Evolutionary conservation across 2,888 invertebrate species (phyloP).

Genomic region (Limnephilus marmoratus): DNA sequence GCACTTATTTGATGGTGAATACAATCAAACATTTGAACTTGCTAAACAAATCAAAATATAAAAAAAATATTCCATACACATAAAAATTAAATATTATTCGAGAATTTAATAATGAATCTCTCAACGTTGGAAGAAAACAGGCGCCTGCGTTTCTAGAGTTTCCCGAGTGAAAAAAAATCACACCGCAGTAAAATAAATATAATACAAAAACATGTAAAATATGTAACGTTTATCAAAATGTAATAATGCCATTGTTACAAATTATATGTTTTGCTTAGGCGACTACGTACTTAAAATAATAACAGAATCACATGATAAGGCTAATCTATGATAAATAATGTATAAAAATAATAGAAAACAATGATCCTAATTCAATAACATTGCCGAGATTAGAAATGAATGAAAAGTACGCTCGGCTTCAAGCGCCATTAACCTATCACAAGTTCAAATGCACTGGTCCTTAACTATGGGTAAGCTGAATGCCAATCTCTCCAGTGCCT

Average conservation of each 20-base stretch:
- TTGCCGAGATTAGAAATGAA: neutral
- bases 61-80: neutral
- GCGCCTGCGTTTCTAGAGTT: neutral
- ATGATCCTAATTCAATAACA: conserved; percentile 21
- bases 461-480: neutral
- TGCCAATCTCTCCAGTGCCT: neutral
- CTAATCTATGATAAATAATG: conserved; percentile 39
- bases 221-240: conserved; percentile 28
- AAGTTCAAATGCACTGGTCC: conserved; percentile 38
- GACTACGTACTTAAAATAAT: conserved; percentile 6
- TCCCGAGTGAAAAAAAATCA: conserved; percentile 6
- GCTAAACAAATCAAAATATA: neutral
- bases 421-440: conserved; percentile 32
- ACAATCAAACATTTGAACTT: neutral
- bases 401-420: neutral
- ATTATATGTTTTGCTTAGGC: conserved; percentile 10
- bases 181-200: neutral
- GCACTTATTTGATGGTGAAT: neutral
- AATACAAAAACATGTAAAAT: conserved; percentile 11
- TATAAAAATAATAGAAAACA: conserved; percentile 36
- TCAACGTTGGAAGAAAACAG: neutral
- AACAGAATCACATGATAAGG: conserved; percentile 36
- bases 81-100: neutral
- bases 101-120: neutral
- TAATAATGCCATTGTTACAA: conserved; percentile 2